Evolutionary conservation across 1,140 invertebrate species (phyloP), one percentile per base, ranked within the genome.

Genomic region (Papilio helenus): DNA sequence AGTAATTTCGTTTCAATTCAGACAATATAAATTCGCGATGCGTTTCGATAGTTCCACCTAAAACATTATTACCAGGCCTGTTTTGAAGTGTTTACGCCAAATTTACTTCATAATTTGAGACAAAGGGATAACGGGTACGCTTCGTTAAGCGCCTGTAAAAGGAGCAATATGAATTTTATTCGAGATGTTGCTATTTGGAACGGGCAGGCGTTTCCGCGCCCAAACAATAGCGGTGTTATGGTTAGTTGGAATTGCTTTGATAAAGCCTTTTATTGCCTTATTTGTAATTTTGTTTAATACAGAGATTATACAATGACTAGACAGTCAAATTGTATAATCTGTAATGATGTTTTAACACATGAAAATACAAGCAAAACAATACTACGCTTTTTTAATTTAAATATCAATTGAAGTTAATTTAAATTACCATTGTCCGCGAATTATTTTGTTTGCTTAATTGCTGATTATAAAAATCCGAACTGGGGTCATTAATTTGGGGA

Each of bases 1-100:
- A 82, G 84, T 86, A 85, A 90, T 90, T 90, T 85, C 51, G 81
- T 86, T 86, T 85, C 85, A 83, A 85, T 86, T 82, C 81, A 86
- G 87, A 85, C 79, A 80, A 83, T 80, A 83, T 82, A 68, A 77
- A 81, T 81, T 85, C 84, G 82, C 78, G 76, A 61, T 72, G 79
- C 79, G 74, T 80, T 77, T 80, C 83, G 78, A 81, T 84, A 82
- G 79, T 84, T 84, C 81, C 76, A 39, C n/a, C 34, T 72, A 79
- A 82, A 79, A 76, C 68, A 79, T 79, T 82, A 82, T 82, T 79
- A 55, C 49, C 71, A 18, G 76, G 34, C 72, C 74, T 65, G 77
- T 77, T 78, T 81, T 81, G 76, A 81, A 81, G 80, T 81, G 76
- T 80, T 80, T 58, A 78, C 80, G 80, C 49, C 76, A 61, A 78